A percentile compares a stretch with the other conserved stretches of the same genome.
Evolutionary conservation across 2,888 invertebrate species (phyloP).

Genomic region (Latheticus oryzae): DNA sequence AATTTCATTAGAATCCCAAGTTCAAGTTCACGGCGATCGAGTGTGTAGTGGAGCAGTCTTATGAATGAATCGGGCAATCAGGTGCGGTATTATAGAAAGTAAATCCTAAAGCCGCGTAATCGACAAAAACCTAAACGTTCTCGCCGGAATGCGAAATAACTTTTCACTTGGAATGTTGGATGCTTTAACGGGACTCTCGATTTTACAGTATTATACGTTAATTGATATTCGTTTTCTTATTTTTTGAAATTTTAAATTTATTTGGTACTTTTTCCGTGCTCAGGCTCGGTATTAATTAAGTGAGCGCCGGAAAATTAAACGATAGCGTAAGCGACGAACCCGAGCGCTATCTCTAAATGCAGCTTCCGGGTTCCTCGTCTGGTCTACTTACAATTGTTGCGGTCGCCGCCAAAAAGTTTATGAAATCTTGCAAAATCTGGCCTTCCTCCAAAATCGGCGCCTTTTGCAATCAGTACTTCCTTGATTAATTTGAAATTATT

Average conservation of each 20-base stretch:
- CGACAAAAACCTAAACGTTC: conserved; percentile 46
- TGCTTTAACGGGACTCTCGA: conserved; percentile 51
- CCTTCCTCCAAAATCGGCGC: conserved; percentile 84
- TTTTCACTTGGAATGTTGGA: conserved; percentile 51
- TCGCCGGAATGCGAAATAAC: conserved; percentile 39
- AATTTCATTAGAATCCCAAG: conserved; percentile 65
- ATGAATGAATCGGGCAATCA: conserved; percentile 59
- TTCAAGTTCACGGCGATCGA: conserved; percentile 66
- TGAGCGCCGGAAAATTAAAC: conserved; percentile 52
- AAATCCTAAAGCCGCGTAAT: conserved; percentile 52
- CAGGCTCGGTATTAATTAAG: conserved; percentile 43
- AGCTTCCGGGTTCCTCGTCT: conserved; percentile 45
- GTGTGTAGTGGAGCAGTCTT: conserved; percentile 58
- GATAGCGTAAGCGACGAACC: conserved; percentile 48
- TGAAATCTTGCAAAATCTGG: conserved; percentile 86
- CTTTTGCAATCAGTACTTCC: conserved; percentile 83
- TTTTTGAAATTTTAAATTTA: conserved; percentile 39
- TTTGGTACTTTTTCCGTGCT: no score
- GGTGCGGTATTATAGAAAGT: conserved; percentile 61
- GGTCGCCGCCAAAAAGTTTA: conserved; percentile 84
- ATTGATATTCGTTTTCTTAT: conserved; percentile 19
- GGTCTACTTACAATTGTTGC: conserved; percentile 87
- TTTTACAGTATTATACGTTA: conserved; percentile 51
- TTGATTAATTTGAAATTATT: conserved; percentile 78
- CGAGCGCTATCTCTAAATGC: conserved; percentile 34